Conservation (phyloP, 2,888 invertebrate genomes). For the Biston stratarius region DNA sequence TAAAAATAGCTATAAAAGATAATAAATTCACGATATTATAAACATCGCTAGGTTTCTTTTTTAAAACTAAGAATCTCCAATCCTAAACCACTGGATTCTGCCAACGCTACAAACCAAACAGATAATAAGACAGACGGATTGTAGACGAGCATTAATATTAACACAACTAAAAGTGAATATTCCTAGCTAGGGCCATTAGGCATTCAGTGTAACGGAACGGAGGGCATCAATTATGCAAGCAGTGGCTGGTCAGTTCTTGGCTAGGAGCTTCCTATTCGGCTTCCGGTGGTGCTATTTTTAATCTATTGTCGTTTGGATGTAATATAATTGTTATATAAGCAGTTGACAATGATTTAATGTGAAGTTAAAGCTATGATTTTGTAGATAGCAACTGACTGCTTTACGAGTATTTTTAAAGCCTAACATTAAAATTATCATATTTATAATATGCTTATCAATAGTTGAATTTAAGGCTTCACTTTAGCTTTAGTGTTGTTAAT, state of each 20-base stretch:
- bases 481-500: too few relatives aligned
- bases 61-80: not conserved
- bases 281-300: slow-evolving; percentile 58
- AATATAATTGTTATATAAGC: slow-evolving; percentile 26
- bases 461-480: too few relatives aligned
- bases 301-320: slow-evolving; percentile 50
- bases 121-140: slow-evolving; percentile 44
- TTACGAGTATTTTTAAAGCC: not conserved
- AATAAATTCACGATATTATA: too few relatives aligned
- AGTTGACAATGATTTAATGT: slow-evolving; percentile 4
- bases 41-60: not conserved
- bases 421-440: not conserved
- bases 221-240: slow-evolving; percentile 67
- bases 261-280: slow-evolving; percentile 51
- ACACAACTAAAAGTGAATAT: slow-evolving; percentile 39
- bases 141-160: slow-evolving; percentile 48
- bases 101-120: slow-evolving; percentile 24
- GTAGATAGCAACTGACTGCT: not conserved
- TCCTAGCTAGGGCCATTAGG: slow-evolving; percentile 68
- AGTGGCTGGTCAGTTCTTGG: slow-evolving; percentile 45
- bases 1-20: too few relatives aligned
- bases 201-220: slow-evolving; percentile 81
- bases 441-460: too few relatives aligned
- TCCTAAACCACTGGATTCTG: not conserved
- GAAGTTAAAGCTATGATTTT: not conserved